Evolutionary conservation across 2,113 vertebrate species (phyloP).

Genomic region (Chinchilla lanigera): DNA sequence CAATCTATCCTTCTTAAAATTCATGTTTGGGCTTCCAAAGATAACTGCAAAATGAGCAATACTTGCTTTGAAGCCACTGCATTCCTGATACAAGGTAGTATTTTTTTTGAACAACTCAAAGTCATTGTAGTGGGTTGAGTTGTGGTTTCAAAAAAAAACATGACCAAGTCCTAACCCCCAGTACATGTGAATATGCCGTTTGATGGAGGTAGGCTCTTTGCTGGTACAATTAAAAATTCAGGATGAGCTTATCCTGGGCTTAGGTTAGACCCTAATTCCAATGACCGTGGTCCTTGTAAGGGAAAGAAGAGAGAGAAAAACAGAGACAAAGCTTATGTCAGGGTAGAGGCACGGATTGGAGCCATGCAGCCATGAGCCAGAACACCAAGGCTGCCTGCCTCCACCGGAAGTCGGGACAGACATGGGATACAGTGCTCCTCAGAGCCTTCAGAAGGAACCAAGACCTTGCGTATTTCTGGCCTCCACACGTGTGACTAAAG

Average conservation of each 20-base stretch:
- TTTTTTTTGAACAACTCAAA: slow-evolving; percentile 41
- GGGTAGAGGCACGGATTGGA: background rate
- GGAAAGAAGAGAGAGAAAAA: background rate
- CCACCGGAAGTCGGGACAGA: background rate
- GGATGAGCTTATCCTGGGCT: background rate
- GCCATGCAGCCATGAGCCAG: too few species aligned
- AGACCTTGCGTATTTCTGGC: background rate
- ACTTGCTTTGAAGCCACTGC: background rate
- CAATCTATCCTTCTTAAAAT: background rate
- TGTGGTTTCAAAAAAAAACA: background rate
- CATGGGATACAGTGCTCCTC: background rate
- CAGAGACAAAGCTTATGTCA: background rate
- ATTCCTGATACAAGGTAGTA: background rate
- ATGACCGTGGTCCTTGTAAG: background rate
- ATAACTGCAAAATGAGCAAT: background rate
- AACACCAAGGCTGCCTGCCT: background rate
- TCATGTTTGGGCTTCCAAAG: background rate
- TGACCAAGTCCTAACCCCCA: background rate
- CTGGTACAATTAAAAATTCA: background rate
- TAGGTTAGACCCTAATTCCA: background rate
- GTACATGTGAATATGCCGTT: background rate
- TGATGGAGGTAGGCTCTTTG: background rate
- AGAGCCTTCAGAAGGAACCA: background rate
- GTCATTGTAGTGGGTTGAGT: background rate
- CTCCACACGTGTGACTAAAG: background rate